These are phyloP conservation scores for Dunckerocampus dactyliophorus DNA, from an alignment of 2,113 vertebrate genomes.

Conservation along the genomic window DNA sequence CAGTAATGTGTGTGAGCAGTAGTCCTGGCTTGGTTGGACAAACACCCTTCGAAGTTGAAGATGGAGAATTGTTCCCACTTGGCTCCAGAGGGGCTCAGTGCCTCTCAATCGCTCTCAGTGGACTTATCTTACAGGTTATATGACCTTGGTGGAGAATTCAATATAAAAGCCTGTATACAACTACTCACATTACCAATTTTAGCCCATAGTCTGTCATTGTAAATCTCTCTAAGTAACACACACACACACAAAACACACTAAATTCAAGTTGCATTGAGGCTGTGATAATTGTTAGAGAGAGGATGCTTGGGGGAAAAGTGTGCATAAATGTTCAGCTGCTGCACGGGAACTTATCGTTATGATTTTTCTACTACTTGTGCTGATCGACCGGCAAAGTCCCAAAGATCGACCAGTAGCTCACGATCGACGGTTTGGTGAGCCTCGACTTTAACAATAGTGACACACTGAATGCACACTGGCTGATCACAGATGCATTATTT, in stretches of 20 bases:
- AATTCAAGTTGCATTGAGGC: not conserved
- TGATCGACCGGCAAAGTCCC: no score
- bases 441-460: no score
- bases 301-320: no score
- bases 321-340: no score
- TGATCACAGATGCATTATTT: no score
- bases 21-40: slow-evolving; percentile 30
- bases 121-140: slow-evolving; percentile 81
- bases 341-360: no score
- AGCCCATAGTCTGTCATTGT: not conserved
- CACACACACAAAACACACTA: no score
- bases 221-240: not conserved
- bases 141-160: not conserved
- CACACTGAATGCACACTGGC: no score
- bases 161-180: not conserved
- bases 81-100: slow-evolving; percentile 65
- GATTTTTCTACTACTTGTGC: no score
- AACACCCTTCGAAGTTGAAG: slow-evolving; percentile 53
- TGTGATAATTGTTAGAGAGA: no score
- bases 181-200: not conserved
- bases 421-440: no score
- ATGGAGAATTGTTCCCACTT: slow-evolving; percentile 77
- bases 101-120: slow-evolving; percentile 79
- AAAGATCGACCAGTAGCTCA: no score
- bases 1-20: slow-evolving; percentile 69